Percentiles rank a stretch among this genome's conserved stretches.
Conservation (phyloP, 2,113 vertebrate genomes). For the Rattus rattus region DNA sequence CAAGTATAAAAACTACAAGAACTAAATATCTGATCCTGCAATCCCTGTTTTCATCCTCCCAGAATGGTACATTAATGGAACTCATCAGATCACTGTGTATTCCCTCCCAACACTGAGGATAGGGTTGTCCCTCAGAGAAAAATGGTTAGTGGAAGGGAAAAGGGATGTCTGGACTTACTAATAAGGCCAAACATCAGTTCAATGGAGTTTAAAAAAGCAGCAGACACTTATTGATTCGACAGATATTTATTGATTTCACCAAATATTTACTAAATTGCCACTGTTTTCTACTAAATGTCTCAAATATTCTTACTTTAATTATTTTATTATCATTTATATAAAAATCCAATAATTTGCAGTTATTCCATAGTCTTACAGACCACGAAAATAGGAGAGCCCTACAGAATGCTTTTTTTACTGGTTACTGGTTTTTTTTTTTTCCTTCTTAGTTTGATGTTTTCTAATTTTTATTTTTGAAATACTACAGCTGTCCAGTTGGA, state of each 20-base stretch:
- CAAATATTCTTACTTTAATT: not conserved
- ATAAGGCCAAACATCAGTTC: not conserved
- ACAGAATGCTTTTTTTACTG: not conserved
- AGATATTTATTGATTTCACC: not conserved
- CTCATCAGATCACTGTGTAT: not conserved
- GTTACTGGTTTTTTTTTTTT: not conserved
- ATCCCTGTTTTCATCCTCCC: not conserved
- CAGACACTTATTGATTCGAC: too few species aligned
- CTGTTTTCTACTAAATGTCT: not conserved
- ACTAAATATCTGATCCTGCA: not conserved
- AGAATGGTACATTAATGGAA: not conserved
- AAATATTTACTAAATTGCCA: not conserved
- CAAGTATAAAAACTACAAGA: not conserved
- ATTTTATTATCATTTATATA: not conserved
- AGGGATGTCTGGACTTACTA: not conserved
- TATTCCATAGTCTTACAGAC: not conserved
- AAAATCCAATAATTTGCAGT: not conserved
- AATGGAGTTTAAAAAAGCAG: not conserved
- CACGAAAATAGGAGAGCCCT: not conserved
- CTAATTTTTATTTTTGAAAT: too few species aligned
- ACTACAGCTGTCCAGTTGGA: too few species aligned
- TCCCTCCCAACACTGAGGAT: not conserved
- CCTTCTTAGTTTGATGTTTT: too few species aligned
- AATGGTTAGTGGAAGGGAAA: not conserved
- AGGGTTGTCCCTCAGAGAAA: not conserved